phyloP scores from a whole-genome alignment of 2,113 vertebrate species.

The Tragelaphus imberbis region DNA sequence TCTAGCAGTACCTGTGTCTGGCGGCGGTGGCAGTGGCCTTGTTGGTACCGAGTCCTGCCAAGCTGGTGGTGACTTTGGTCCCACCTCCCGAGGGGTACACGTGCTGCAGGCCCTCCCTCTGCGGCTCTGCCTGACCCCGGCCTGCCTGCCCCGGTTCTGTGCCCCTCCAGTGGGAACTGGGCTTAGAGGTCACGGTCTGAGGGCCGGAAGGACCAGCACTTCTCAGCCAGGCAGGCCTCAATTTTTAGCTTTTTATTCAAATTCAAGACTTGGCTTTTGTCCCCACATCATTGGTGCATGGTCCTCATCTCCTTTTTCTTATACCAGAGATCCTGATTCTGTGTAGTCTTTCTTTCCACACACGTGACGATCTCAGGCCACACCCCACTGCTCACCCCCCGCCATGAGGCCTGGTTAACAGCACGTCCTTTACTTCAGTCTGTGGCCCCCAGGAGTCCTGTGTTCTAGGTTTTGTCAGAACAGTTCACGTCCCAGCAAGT shows the following conservation, averaged over 20 bases:
- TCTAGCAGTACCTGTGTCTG: not conserved
- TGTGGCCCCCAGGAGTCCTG: not conserved
- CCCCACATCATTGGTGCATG: fast-evolving
- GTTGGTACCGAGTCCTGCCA: not conserved
- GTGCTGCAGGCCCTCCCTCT: too few relatives aligned
- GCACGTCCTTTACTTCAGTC: not conserved
- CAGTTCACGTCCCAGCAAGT: not conserved
- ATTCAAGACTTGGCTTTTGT: fast-evolving
- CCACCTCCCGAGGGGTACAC: too few relatives aligned
- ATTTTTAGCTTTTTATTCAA: not conserved
- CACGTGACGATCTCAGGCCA: not conserved
- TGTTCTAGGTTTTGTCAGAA: not conserved
- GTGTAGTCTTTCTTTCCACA: not conserved
- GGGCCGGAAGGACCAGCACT: not conserved
- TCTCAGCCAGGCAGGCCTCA: not conserved
- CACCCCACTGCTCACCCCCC: fast-evolving
- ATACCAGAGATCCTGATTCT: not conserved
- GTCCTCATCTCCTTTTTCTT: too few relatives aligned
- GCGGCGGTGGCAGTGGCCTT: fast-evolving
- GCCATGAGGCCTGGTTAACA: not conserved
- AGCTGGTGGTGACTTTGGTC: not conserved
- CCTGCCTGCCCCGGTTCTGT: not conserved
- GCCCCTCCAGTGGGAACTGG: not conserved
- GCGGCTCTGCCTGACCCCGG: fast-evolving
- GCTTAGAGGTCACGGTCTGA: not conserved